A percentile compares a stretch with the other conserved stretches of the same genome.
Evolutionary conservation across 2,113 vertebrate genomes (phyloP).

Genomic region (Pithys albifrons): DNA sequence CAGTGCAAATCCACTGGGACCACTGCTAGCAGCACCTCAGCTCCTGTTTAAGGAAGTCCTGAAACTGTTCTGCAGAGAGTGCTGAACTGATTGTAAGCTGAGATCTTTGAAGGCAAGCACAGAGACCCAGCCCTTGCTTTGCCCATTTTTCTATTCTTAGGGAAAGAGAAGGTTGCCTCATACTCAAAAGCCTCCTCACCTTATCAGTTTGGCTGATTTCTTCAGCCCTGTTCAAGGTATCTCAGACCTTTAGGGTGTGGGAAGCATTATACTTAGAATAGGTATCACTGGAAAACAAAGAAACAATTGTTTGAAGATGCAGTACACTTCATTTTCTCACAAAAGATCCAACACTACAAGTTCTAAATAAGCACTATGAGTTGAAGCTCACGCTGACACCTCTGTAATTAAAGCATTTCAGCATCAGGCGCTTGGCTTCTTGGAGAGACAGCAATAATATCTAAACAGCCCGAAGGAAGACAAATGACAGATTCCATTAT

Average conservation of each 20-base stretch:
- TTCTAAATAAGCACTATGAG: not conserved
- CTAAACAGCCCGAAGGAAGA: slow-evolving; percentile 12
- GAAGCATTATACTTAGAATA: not conserved
- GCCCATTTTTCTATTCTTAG: not conserved
- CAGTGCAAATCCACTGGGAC: not conserved
- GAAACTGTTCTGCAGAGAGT: not conserved
- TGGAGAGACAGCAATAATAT: slow-evolving; percentile 19
- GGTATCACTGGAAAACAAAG: not conserved
- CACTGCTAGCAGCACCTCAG: not conserved
- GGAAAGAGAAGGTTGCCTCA: not conserved
- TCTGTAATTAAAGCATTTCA: slow-evolving; percentile 1
- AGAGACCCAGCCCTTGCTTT: not conserved
- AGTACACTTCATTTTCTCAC: not conserved
- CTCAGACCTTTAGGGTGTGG: not conserved
- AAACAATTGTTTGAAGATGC: not conserved
- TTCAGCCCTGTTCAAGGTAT: not conserved
- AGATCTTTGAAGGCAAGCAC: not conserved
- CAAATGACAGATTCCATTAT: slow-evolving; percentile 40
- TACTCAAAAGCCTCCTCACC: not conserved
- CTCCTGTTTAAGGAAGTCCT: not conserved
- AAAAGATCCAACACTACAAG: not conserved
- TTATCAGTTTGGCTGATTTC: not conserved
- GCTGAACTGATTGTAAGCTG: not conserved
- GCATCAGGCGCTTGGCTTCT: not conserved
- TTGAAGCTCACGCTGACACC: not conserved